Conservation (phyloP, 2,113 vertebrate genomes). For the Sinocyclocheilus maitianheensis region DNA sequence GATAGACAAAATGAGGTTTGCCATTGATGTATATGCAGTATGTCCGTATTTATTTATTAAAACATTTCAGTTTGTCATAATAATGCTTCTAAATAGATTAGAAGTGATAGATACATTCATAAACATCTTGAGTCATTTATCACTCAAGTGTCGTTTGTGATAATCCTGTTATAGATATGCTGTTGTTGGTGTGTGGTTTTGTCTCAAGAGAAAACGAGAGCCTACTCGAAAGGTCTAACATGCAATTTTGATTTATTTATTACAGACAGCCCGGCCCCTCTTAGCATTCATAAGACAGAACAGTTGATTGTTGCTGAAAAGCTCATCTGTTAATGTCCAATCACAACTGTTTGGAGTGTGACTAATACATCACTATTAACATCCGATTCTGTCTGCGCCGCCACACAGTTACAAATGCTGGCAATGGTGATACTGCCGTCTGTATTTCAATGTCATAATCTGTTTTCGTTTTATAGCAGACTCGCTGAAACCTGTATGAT, state of each 20-base stretch:
- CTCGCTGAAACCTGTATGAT: constrained; percentile 3
- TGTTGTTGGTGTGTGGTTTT: neutral
- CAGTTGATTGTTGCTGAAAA: constrained; percentile 12
- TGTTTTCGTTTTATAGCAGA: constrained; percentile 6
- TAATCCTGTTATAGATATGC: neutral
- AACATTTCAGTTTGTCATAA: neutral
- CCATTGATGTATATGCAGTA: constrained; percentile 2
- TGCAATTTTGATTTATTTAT: constrained; percentile 51
- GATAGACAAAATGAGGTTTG: neutral
- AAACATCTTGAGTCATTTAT: neutral
- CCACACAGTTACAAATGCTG: constrained; percentile 41
- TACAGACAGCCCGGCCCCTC: constrained; percentile 40
- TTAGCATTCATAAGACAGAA: constrained; percentile 37
- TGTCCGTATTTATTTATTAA: constrained; percentile 21
- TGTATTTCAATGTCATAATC: constrained; percentile 39
- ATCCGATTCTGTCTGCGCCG: constrained; percentile 23
- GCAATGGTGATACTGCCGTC: neutral
- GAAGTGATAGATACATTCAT: neutral
- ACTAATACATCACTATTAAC: constrained; percentile 53
- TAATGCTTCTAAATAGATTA: constrained; percentile 8
- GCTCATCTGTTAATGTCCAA: constrained; percentile 46
- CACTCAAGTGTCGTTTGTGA: neutral
- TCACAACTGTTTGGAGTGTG: constrained; percentile 42
- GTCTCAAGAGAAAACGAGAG: constrained; percentile 36
- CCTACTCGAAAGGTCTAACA: constrained; percentile 51